Conservation (phyloP, 1,140 invertebrate species). For the Pachyrhynchus sulphureomaculatus region DNA sequence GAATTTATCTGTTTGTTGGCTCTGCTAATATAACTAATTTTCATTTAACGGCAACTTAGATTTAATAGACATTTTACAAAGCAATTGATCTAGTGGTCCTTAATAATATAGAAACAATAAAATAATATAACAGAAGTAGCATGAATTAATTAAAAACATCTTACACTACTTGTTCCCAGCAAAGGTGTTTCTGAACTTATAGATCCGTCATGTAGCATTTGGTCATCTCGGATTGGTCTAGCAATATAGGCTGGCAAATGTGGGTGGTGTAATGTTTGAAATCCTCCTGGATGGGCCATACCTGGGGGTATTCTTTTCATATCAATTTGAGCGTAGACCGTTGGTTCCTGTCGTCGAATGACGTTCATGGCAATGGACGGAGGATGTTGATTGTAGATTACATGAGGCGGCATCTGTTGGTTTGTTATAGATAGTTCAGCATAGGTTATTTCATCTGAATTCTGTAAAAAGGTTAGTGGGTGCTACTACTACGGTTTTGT, state of each 20-base stretch:
- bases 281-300: conserved; percentile 45
- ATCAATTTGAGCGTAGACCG: conserved; percentile 57
- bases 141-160: too few species aligned
- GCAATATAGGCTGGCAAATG: conserved; percentile 48
- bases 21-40: too few species aligned
- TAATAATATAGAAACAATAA: too few species aligned
- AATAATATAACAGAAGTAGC: too few species aligned
- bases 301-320: conserved; percentile 45
- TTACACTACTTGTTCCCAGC: conserved; percentile 45
- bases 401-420: conserved; percentile 49
- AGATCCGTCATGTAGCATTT: conserved; percentile 41
- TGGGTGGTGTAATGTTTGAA: conserved; percentile 46
- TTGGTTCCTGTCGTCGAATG: conserved; percentile 50
- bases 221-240: conserved; percentile 44
- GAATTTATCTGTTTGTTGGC: too few species aligned
- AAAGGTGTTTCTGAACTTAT: conserved; percentile 47
- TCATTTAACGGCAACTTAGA: too few species aligned
- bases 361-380: conserved; percentile 47
- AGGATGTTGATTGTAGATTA: conserved; percentile 48
- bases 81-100: too few species aligned
- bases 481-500: conserved; percentile 2
- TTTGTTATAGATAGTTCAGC: conserved; percentile 55
- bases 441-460: conserved; percentile 54
- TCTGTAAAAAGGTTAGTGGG: conserved; percentile 40
- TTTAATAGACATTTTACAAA: too few species aligned